These are phyloP conservation scores for Mustela nigripes DNA, from an alignment of 2,113 vertebrate genomes.

Conservation along the genomic window DNA sequence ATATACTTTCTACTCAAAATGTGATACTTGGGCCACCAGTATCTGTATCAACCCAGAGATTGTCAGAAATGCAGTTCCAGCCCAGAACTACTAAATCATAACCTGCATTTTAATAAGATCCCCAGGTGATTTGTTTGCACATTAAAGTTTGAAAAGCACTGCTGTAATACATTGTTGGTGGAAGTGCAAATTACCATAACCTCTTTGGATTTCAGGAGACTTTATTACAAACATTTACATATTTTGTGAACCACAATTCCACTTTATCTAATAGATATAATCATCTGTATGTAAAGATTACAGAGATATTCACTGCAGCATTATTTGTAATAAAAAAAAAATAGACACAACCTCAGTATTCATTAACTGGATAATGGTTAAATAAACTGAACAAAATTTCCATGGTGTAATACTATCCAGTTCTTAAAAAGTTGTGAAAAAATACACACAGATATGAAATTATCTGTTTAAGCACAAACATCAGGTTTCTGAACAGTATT, in stretches of 20 bases:
- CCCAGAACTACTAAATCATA: slow-evolving; percentile 32
- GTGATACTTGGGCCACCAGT: slow-evolving; percentile 26
- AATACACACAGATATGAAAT: slow-evolving; percentile 22
- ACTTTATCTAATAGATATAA: slow-evolving; percentile 40
- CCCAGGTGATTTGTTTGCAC: not conserved
- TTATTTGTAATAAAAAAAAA: not conserved
- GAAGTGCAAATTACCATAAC: slow-evolving; percentile 53
- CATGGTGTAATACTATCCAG: not conserved
- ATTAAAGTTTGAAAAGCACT: slow-evolving; percentile 22
- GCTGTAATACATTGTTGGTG: slow-evolving; percentile 3
- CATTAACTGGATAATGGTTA: slow-evolving; percentile 30
- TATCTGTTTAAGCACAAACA: slow-evolving; percentile 32
- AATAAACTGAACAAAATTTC: slow-evolving; percentile 32
- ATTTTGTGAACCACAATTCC: not conserved
- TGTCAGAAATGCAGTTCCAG: slow-evolving; percentile 41
- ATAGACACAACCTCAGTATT: not conserved
- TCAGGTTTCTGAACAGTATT: slow-evolving; percentile 18
- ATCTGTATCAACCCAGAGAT: slow-evolving; percentile 21
- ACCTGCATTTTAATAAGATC: slow-evolving; percentile 58
- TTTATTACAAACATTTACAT: slow-evolving; percentile 40
- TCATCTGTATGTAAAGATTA: not conserved
- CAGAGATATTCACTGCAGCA: not conserved
- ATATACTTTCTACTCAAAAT: slow-evolving; percentile 8
- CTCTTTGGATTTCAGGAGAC: slow-evolving; percentile 36
- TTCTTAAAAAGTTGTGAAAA: slow-evolving; percentile 52